Evolutionary conservation across 2,113 vertebrate species (phyloP).

Genomic region (Labeo catla): DNA sequence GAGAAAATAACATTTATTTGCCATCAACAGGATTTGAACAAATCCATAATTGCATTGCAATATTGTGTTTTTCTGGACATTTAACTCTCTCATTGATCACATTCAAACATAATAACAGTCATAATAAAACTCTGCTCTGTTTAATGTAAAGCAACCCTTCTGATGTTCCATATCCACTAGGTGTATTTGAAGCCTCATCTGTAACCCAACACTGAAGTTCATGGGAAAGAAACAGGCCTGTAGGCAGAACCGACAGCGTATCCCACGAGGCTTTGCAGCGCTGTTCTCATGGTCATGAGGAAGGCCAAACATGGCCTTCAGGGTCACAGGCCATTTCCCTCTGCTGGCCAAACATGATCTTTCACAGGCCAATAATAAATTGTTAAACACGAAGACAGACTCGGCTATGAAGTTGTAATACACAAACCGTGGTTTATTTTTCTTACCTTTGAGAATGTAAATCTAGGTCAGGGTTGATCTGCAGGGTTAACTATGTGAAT

Average conservation of each 20-base stretch:
- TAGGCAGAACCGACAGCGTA: conserved; percentile 57
- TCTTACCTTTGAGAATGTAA: conserved; percentile 28
- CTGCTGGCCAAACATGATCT: conserved; percentile 53
- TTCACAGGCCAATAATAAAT: conserved; percentile 65
- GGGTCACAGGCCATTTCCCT: conserved; percentile 71
- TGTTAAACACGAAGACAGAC: conserved; percentile 56
- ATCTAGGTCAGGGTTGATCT: conserved; percentile 1
- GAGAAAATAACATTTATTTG: not conserved
- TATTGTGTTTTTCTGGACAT: not conserved
- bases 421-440: conserved; percentile 4
- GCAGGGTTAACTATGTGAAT: conserved; percentile 32
- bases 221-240: conserved; percentile 72
- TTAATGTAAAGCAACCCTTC: not conserved
- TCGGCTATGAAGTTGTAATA: not conserved
- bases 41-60: not conserved
- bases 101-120: not conserved
- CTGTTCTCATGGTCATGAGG: conserved; percentile 68
- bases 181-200: not conserved
- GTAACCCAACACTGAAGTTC: conserved; percentile 54
- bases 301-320: conserved; percentile 60
- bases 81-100: not conserved
- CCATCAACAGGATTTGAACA: not conserved
- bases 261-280: conserved; percentile 65
- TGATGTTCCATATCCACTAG: not conserved
- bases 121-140: not conserved